Conservation (phyloP, 2,888 invertebrate genomes). For the Agrochola lota region DNA sequence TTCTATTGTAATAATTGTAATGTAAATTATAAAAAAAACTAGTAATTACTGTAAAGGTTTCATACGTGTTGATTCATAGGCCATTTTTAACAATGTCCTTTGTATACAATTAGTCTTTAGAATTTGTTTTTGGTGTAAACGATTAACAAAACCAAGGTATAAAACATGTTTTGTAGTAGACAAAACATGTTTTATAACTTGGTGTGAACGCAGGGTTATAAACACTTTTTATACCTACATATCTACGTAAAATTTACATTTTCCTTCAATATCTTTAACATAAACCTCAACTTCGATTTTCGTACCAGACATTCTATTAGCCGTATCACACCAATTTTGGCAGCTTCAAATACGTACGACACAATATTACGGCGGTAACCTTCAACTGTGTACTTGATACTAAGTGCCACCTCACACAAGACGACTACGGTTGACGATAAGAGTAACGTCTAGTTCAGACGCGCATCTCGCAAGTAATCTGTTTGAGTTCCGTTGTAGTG, state of each 20-base stretch:
- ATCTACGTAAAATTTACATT: not conserved
- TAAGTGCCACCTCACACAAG: constrained; percentile 43
- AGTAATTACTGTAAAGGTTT: no score
- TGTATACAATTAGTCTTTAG: not conserved
- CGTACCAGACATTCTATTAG: constrained; percentile 50
- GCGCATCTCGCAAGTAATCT: constrained; percentile 48
- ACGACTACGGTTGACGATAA: constrained; percentile 58
- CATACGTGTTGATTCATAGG: no score
- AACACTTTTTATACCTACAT: not conserved
- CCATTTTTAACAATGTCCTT: no score
- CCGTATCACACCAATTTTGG: constrained; percentile 60
- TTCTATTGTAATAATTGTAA: no score
- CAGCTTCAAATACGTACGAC: constrained; percentile 28
- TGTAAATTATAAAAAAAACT: no score
- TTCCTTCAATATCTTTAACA: constrained; percentile 15
- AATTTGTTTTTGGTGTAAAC: not conserved
- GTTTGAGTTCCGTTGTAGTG: constrained; percentile 31
- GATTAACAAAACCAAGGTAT: not conserved
- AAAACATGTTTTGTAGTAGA: no score
- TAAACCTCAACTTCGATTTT: constrained; percentile 39
- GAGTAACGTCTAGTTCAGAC: constrained; percentile 48
- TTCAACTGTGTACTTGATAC: constrained; percentile 27
- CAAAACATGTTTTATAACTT: not conserved
- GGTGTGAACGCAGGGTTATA: not conserved
- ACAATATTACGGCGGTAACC: constrained; percentile 48